Evolutionary conservation across 2,888 invertebrate genomes (phyloP).

Genomic region (Catocala fraxini): DNA sequence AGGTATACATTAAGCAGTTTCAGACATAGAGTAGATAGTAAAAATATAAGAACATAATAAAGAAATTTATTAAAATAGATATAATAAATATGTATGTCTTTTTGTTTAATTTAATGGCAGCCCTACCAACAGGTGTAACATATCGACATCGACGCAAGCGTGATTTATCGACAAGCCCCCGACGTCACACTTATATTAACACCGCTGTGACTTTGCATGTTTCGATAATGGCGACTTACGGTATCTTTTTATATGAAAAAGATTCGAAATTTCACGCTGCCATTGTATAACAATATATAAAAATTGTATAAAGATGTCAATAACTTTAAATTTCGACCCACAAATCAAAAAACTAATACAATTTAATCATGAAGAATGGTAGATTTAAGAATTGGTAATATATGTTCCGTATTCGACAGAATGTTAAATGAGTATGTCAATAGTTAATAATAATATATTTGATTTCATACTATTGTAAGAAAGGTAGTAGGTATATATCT

Average conservation of each 20-base stretch:
- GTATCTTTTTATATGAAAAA: conserved; percentile 39
- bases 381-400: background rate
- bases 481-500: conserved; percentile 20
- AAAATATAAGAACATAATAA: too few relatives aligned
- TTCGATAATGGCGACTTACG: conserved; percentile 40
- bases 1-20: too few relatives aligned
- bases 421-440: background rate
- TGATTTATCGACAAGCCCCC: conserved; percentile 48
- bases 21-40: too few relatives aligned
- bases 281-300: conserved; percentile 31
- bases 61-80: too few relatives aligned
- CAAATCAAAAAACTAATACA: conserved; percentile 19
- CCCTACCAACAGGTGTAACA: conserved; percentile 48
- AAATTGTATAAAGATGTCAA: conserved; percentile 25
- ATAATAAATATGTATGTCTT: too few relatives aligned
- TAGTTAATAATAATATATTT: conserved; percentile 1
- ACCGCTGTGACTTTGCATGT: conserved; percentile 46
- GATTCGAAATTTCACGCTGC: conserved; percentile 40
- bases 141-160: conserved; percentile 49
- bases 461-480: conserved; percentile 13
- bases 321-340: conserved; percentile 15
- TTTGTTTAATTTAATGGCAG: conserved; percentile 24
- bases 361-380: conserved; percentile 11
- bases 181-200: conserved; percentile 46
- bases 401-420: conserved; percentile 4